A percentile compares a stretch with the other conserved stretches of the same genome.
Evolutionary conservation across 1,140 invertebrate genomes (phyloP).

Genomic region (Wiebesia pumilae): DNA sequence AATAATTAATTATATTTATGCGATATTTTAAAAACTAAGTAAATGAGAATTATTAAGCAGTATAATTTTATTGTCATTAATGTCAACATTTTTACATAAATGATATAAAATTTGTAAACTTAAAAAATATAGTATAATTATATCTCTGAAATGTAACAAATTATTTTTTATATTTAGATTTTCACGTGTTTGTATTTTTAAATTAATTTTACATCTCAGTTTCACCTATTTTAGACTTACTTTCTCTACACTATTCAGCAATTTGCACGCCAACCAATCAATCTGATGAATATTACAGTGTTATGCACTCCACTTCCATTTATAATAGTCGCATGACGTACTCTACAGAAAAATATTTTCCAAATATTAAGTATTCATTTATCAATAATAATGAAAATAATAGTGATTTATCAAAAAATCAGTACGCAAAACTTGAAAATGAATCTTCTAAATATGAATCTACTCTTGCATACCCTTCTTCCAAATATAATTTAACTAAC

Average conservation of each 20-base stretch:
- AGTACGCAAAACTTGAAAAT: conserved; percentile 56
- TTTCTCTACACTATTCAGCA: conserved; percentile 69
- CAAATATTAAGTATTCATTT: conserved; percentile 62
- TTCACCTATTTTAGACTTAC: conserved; percentile 62
- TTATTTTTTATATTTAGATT: conserved; percentile 19
- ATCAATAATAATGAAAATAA: conserved; percentile 68
- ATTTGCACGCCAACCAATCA: conserved; percentile 62
- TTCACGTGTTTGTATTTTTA: conserved; percentile 34
- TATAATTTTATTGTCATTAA: too few species aligned
- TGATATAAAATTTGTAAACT: not conserved
- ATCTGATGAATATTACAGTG: conserved; percentile 68
- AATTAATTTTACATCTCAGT: conserved; percentile 52
- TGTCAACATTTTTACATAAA: too few species aligned
- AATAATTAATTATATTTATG: not conserved
- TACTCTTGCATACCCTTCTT: conserved; percentile 57
- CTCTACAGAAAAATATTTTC: conserved; percentile 61
- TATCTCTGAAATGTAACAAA: not conserved
- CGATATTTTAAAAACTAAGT: too few species aligned
- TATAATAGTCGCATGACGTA: conserved; percentile 61
- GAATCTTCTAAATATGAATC: conserved; percentile 64
- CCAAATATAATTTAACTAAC: conserved; percentile 60
- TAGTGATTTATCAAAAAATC: conserved; percentile 60
- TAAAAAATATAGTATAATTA: not conserved
- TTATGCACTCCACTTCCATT: conserved; percentile 66
- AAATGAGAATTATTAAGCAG: too few species aligned